Percentiles rank a stretch among this genome's conserved stretches.
Evolutionary conservation across 2,797 vertebrate genomes (phyloP).

Genomic region (Enteromius treurensis): DNA sequence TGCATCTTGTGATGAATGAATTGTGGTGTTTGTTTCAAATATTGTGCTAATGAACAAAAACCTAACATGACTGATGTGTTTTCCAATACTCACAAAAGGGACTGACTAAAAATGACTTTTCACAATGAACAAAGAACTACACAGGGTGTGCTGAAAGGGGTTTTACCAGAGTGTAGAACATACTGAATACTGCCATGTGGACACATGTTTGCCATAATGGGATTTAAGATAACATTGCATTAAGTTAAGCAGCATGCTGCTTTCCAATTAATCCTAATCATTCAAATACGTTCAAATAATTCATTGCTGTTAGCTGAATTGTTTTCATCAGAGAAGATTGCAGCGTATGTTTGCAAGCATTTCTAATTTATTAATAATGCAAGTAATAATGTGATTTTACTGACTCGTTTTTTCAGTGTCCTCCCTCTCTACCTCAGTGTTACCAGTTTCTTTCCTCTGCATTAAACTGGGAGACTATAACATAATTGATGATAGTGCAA

Average conservation of each 20-base stretch:
- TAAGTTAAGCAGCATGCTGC: constrained; percentile 34
- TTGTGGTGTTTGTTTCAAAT: constrained; percentile 21
- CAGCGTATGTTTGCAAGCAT: constrained; percentile 21
- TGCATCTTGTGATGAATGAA: neutral
- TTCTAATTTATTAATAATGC: constrained; percentile 14
- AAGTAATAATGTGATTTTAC: neutral
- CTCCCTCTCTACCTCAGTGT: constrained; percentile 49
- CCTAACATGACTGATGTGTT: constrained; percentile 51
- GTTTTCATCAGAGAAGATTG: neutral
- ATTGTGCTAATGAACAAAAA: constrained; percentile 19
- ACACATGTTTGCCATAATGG: constrained; percentile 17
- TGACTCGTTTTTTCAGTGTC: constrained; percentile 24
- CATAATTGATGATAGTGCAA: constrained; percentile 80
- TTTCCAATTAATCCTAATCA: constrained; percentile 23
- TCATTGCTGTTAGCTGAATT: constrained; percentile 8
- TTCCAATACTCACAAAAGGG: constrained; percentile 38
- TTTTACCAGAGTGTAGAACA: constrained; percentile 18
- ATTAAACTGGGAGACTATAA: constrained; percentile 55
- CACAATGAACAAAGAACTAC: constrained; percentile 38
- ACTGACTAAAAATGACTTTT: constrained; percentile 25
- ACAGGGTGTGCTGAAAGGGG: constrained; percentile 12
- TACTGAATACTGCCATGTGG: constrained; percentile 39
- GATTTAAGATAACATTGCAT: constrained; percentile 29
- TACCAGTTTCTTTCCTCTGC: constrained; percentile 59
- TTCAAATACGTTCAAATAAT: constrained; percentile 5